phyloP scores from a whole-genome alignment of 2,113 vertebrate genomes.

The Cryptotis parvus region DNA sequence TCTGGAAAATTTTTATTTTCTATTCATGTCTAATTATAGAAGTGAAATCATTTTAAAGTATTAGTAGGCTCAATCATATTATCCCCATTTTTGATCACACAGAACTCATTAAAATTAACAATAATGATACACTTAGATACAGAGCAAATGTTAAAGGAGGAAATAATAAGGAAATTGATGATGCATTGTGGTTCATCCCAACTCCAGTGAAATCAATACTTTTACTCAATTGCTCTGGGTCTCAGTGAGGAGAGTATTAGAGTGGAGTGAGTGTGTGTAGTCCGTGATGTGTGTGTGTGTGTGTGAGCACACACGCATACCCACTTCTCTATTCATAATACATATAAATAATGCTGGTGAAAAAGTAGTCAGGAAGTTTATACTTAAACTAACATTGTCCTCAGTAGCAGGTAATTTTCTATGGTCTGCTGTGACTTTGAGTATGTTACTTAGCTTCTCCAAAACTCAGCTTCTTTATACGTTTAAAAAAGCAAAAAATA shows the following conservation, averaged over 20 bases:
- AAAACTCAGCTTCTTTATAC: background rate
- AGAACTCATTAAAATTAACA: constrained; percentile 47
- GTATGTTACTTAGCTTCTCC: background rate
- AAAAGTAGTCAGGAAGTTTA: background rate
- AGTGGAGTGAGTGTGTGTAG: background rate
- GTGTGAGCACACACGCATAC: background rate
- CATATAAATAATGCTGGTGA: too few species aligned
- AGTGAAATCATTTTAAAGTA: background rate
- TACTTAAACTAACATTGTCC: background rate
- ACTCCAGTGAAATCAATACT: background rate
- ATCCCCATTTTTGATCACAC: background rate
- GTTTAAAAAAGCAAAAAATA: background rate
- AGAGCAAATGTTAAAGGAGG: constrained; percentile 48
- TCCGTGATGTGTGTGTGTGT: background rate
- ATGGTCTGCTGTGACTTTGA: background rate
- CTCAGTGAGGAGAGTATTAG: background rate
- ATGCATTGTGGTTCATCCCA: too few species aligned
- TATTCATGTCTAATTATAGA: constrained; percentile 7
- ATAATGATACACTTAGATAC: constrained; percentile 11
- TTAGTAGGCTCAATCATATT: constrained; percentile 13
- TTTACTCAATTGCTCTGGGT: background rate
- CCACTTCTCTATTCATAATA: background rate
- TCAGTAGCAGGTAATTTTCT: background rate
- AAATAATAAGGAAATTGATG: constrained; percentile 2
- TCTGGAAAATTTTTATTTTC: constrained; percentile 38